Evolutionary conservation across 1,140 invertebrate species (phyloP).

Genomic region (Coptotermes formosanus): DNA sequence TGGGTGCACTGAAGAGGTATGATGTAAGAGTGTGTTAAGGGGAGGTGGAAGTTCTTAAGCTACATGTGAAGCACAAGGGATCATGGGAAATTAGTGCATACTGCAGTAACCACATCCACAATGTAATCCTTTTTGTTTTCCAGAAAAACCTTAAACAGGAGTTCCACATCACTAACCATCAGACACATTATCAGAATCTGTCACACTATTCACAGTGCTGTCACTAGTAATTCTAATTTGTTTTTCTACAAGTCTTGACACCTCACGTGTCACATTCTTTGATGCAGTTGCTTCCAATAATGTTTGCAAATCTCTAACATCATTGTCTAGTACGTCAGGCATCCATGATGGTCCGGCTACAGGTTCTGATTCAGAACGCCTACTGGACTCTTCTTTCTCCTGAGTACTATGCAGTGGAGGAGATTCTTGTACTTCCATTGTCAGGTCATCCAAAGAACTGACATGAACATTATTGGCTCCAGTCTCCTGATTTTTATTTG

Average conservation of each 20-base stretch:
- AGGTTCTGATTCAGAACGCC: neutral
- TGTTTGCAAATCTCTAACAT: neutral
- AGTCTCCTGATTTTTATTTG: neutral
- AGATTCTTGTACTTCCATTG: neutral
- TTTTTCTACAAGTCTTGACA: neutral
- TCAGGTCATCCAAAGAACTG: neutral
- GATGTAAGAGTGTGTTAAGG: no score
- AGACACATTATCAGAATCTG: neutral
- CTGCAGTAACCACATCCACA: no score
- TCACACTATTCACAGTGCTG: neutral
- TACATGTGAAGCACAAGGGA: no score
- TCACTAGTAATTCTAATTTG: neutral
- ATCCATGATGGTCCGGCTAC: neutral
- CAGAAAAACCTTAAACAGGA: neutral
- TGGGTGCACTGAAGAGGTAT: no score
- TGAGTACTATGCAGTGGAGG: neutral
- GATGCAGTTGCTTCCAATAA: neutral
- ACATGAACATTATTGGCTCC: neutral
- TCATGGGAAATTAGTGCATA: no score
- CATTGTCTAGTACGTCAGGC: neutral
- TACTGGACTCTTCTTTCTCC: neutral
- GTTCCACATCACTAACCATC: neutral
- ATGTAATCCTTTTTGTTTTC: no score
- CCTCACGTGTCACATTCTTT: neutral
- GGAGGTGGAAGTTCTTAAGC: no score